Evolutionary conservation across 2,113 vertebrate species (phyloP).

Genomic region (Phoenicopterus ruber): DNA sequence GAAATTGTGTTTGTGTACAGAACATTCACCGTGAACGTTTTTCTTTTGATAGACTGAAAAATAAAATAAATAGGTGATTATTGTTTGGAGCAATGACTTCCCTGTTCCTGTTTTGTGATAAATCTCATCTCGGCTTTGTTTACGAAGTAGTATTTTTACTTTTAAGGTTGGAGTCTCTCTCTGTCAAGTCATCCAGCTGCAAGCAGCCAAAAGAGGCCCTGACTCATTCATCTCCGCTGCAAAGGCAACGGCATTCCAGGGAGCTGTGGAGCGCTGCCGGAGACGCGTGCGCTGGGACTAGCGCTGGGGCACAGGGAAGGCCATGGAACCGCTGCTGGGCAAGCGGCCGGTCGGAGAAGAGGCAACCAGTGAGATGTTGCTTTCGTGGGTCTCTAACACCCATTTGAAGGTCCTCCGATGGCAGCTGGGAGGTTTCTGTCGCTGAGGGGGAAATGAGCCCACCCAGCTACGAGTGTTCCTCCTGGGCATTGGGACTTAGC

Average conservation of each 20-base stretch:
- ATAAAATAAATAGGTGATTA: background rate
- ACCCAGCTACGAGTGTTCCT: background rate
- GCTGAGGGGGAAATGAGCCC: background rate
- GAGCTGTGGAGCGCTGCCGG: background rate
- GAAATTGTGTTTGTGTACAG: background rate
- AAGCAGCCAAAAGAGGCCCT: background rate
- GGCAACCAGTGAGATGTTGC: background rate
- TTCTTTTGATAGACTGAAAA: background rate
- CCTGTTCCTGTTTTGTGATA: background rate
- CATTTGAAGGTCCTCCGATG: background rate
- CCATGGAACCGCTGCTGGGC: background rate
- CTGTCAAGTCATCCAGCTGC: background rate
- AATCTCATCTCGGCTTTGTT: background rate
- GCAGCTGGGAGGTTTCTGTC: background rate
- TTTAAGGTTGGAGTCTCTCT: background rate
- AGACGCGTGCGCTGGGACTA: background rate
- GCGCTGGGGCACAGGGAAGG: background rate
- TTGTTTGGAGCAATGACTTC: background rate
- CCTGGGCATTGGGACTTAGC: background rate
- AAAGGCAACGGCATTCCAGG: background rate
- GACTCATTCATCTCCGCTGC: background rate
- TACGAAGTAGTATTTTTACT: background rate
- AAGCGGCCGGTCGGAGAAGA: background rate
- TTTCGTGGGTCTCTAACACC: background rate
- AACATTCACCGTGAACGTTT: background rate